Conservation (phyloP, 1,140 invertebrate genomes). For the Bombus terrestris region DNA sequence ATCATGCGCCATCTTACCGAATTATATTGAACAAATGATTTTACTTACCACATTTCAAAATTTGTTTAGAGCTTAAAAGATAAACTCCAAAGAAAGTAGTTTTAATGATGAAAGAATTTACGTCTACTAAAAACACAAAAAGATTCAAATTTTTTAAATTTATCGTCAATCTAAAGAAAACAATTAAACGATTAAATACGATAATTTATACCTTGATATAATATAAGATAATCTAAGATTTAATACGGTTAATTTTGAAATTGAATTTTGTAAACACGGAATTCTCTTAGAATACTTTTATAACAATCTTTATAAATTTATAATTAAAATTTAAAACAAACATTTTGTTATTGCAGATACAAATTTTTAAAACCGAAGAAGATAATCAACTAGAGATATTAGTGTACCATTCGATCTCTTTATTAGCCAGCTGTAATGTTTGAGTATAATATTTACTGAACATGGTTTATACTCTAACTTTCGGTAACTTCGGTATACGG, state of each 20-base stretch:
- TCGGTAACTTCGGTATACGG: no score
- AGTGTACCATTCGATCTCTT: background rate
- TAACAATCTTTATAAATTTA: background rate
- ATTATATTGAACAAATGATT: background rate
- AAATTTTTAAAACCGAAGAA: background rate
- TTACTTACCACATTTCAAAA: background rate
- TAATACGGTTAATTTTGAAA: background rate
- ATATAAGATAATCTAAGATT: background rate
- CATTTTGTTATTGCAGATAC: background rate
- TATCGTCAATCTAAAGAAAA: background rate
- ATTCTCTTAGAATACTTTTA: background rate
- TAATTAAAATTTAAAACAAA: no score
- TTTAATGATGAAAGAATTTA: background rate
- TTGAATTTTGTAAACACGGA: background rate
- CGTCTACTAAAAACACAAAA: background rate
- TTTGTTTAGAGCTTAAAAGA: background rate
- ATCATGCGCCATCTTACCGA: slow-evolving; percentile 27
- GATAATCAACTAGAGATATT: background rate
- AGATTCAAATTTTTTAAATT: background rate
- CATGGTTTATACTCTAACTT: background rate
- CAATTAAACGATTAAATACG: background rate
- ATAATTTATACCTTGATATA: background rate
- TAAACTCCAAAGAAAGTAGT: background rate
- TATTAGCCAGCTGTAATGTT: no score
- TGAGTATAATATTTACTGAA: background rate